Evolutionary conservation across 2,113 vertebrate genomes (phyloP).

Genomic region (Recurvirostra avosetta): DNA sequence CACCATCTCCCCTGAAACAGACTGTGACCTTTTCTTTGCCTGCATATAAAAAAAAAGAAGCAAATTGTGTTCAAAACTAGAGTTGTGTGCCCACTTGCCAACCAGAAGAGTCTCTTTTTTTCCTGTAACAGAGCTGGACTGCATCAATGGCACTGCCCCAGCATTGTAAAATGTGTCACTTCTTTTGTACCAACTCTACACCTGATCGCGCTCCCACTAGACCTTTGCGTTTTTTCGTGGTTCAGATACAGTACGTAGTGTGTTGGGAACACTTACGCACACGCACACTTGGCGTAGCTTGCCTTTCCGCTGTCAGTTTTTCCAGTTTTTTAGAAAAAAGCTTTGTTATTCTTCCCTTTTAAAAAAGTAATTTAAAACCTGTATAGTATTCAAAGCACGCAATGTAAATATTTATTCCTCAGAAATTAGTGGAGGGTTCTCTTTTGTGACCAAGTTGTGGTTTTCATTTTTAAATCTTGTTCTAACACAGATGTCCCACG

Average conservation of each 20-base stretch:
- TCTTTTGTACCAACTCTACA: neutral
- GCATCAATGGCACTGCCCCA: neutral
- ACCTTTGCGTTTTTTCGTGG: neutral
- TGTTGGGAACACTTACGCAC: neutral
- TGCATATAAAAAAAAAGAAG: neutral
- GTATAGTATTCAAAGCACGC: slow-evolving; percentile 76
- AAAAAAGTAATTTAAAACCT: slow-evolving; percentile 74
- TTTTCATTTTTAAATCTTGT: slow-evolving; percentile 53
- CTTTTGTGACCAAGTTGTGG: slow-evolving; percentile 37
- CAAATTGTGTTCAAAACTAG: neutral
- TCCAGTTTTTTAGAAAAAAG: neutral
- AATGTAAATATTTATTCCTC: slow-evolving; percentile 79
- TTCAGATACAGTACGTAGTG: neutral
- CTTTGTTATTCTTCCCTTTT: slow-evolving; percentile 61
- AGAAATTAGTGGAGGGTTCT: slow-evolving; percentile 60
- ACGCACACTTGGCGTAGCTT: neutral
- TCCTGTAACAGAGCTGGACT: neutral
- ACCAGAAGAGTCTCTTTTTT: neutral
- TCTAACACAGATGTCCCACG: slow-evolving; percentile 45
- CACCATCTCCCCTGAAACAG: neutral
- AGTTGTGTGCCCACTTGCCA: neutral
- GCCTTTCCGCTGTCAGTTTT: slow-evolving; percentile 38
- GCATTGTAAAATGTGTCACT: neutral
- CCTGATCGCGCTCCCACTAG: neutral
- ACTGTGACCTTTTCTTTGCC: neutral